Evolutionary conservation across 2,888 invertebrate genomes (phyloP), one percentile per base, ranked within the genome.

Genomic region (Chaitophorus viminalis): DNA sequence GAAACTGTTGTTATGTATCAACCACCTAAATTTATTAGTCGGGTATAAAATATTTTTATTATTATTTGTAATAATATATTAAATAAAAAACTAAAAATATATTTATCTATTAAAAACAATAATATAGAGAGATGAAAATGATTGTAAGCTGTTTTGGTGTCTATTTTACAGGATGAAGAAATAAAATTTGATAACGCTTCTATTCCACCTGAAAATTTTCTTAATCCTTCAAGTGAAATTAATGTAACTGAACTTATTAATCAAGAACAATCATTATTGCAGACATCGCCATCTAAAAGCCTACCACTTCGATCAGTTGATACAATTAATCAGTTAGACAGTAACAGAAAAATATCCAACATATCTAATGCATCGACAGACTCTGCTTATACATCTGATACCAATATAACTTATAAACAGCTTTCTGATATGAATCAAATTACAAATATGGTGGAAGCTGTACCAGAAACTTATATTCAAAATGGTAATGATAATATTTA

Each of bases 331-430:
- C 87, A 87, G 46, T 75, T 72, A 78, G 89, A 89, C 39, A 76
- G 81, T 31, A 88, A 89, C 36, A 86, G 89, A 70, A 89, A 89
- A 88, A 89, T 89, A 70, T 89, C 89, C 25, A 89, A 89, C 39
- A 89, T 89, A 36, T 89, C 89, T 74, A 89, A 82, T 31, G 88
- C 89, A 89, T 89, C 89, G 33, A 88, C 89, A n/a, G 89, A 89
- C 39, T 89, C 89, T 2, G 89, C 89, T 86, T 89, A 89, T 72
- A 89, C 89, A 25, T 89, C 89, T n/a, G 89, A 89, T 82, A 89
- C 89, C 18, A 89, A 88, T 75, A 89, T 72, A 39, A 72, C 87
- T n/a, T 87, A 87, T 65, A 87, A 87, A 87, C 87, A 81, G 17
- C 72, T 75, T 46, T 17, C 74, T 81, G 87, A 87, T 74, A 11